Base-by-base conservation (phyloP, 2,888 invertebrate genomes). In the Bembecia ichneumoniformis region DNA sequence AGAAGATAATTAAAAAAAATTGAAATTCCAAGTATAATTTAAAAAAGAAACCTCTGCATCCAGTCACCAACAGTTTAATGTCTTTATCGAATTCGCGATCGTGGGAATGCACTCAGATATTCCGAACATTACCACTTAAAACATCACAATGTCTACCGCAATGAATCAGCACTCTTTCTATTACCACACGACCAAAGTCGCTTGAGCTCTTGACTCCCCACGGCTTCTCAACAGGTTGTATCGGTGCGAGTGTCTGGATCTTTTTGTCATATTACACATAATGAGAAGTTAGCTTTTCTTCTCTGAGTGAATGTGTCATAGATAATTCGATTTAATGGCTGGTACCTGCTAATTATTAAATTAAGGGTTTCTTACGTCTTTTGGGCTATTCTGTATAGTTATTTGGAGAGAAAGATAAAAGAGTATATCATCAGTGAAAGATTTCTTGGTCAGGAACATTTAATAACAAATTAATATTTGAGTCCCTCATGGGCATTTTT, bases 261-360 rank as follows among this genome's bases (percentile, higher is more conserved):
- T 3, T 11, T 20, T 73, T 75, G 82, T 62, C 66, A 59, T 63
- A 66, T 64, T 66, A 66, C 53, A 52, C 52, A 54, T 82, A 84
- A 86, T 82, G 80, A 78, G 76, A 75, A 82, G 84, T 82, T 80
- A 77, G 74, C 74, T 77, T 82, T 78, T 82, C 77, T 76, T 60
- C 59, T 66, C 65, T 67, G 76, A 83, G 77, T 80, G 81, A 80
- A 81, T 77, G 66, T 80, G 82, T 84, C 84, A 80, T 79, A 82
- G 79, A 79, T 84, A 86, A 87, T 84, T 84, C 76, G 71, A 80
- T 86, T 81, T 86, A 80, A 84, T 83, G 81, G 81, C 61, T 53
- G 59, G 58, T 66, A 73, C 66, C 68, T 69, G 65, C 68, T 80
- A 82, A 86, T 86, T 84, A 86, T 81, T 77, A 77, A 82, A 84